These are phyloP conservation scores for Allobates femoralis DNA, from an alignment of 2,797 vertebrate species.

Conservation along the genomic window DNA sequence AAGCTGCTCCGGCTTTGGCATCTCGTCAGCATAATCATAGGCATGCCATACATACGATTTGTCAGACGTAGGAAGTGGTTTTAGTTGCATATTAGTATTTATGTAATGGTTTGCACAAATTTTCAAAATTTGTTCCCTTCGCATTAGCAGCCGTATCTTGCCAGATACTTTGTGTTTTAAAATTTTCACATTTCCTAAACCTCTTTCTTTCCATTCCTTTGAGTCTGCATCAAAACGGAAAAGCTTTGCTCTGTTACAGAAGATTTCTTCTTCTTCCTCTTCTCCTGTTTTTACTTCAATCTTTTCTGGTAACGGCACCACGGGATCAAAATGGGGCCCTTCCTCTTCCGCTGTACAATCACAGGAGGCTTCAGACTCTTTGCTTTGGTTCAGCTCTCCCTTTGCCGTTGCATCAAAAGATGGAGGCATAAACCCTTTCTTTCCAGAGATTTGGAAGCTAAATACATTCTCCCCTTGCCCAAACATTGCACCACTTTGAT, in stretches of 20 bases:
- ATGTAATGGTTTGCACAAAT: slow-evolving; percentile 99
- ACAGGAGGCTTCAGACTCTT: slow-evolving; percentile 88
- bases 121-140: slow-evolving; percentile 95
- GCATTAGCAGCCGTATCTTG: slow-evolving; percentile 96
- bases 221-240: slow-evolving; percentile 91
- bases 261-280: slow-evolving; percentile 97
- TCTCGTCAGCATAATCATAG: slow-evolving; percentile 95
- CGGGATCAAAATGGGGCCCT: slow-evolving; percentile 97
- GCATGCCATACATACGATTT: slow-evolving; percentile 98
- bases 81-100: slow-evolving; percentile 90
- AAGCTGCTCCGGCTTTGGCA: slow-evolving; percentile 90
- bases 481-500: slow-evolving; percentile 74
- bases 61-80: slow-evolving; percentile 91
- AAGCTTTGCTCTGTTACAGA: slow-evolving; percentile 94
- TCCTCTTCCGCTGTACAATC: slow-evolving; percentile 88
- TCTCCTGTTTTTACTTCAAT: slow-evolving; percentile 98
- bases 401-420: slow-evolving; percentile 72
- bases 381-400: slow-evolving; percentile 75
- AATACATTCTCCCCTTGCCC: slow-evolving; percentile 80
- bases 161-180: slow-evolving; percentile 89
- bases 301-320: slow-evolving; percentile 96
- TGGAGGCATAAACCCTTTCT: slow-evolving; percentile 75
- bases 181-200: slow-evolving; percentile 94
- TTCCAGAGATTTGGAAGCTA: slow-evolving; percentile 77
- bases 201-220: slow-evolving; percentile 98